A percentile compares a stretch with the other conserved stretches of the same genome.
phyloP scores from a whole-genome alignment of 2,113 vertebrate genomes.

The Polyodon spathula region DNA sequence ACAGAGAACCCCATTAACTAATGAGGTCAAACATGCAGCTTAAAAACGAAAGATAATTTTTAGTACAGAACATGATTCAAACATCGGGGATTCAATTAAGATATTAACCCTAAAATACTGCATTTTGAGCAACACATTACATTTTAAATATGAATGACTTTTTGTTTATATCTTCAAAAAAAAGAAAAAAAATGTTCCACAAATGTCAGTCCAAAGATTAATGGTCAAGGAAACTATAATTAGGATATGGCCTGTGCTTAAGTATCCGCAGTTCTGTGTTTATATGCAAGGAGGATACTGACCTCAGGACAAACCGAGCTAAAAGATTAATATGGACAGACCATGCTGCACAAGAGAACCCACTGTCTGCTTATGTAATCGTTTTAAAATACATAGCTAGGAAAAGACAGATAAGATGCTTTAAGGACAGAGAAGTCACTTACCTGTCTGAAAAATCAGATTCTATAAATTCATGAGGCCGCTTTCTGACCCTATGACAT shows the following conservation, averaged over 20 bases:
- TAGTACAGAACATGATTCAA: not conserved
- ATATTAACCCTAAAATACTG: too few relatives aligned
- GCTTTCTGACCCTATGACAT: conserved; percentile 67
- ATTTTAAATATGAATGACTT: too few relatives aligned
- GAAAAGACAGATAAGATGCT: not conserved
- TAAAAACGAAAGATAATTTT: not conserved
- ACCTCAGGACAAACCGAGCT: not conserved
- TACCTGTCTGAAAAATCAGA: conserved; percentile 74
- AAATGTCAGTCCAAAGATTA: too few relatives aligned
- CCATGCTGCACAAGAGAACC: not conserved
- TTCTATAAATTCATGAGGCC: conserved; percentile 69
- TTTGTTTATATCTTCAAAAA: too few relatives aligned
- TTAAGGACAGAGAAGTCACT: conserved; percentile 21
- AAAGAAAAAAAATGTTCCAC: too few relatives aligned
- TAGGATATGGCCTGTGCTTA: not conserved
- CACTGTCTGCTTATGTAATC: conserved; percentile 6
- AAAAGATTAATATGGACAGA: conserved; percentile 16
- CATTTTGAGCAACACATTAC: too few relatives aligned
- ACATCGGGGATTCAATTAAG: not conserved
- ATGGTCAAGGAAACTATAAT: not conserved
- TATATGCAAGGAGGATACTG: not conserved
- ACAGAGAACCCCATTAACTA: not conserved
- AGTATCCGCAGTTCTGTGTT: too few relatives aligned
- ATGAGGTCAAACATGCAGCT: not conserved
- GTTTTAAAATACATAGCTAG: not conserved